Evolutionary conservation across 2,888 invertebrate species (phyloP).

Genomic region (Helobdella robusta): DNA sequence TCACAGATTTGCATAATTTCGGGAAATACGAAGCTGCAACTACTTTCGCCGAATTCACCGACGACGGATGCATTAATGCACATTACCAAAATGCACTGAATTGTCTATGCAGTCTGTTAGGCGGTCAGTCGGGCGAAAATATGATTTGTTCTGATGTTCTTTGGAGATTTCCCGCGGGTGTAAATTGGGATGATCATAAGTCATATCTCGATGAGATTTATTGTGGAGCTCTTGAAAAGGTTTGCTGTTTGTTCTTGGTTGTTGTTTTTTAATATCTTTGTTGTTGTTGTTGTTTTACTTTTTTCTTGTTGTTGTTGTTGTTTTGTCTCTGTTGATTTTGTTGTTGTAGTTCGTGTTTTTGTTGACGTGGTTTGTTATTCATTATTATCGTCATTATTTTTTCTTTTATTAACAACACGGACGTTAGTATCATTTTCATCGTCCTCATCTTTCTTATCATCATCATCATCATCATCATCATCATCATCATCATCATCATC

Average conservation of each 20-base stretch:
- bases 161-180: constrained; percentile 12
- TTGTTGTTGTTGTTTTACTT: neutral
- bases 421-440: neutral
- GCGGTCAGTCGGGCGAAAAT: neutral
- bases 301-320: neutral
- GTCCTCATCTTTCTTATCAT: neutral
- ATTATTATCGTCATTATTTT: neutral
- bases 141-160: neutral
- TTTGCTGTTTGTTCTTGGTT: neutral
- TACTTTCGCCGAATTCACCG: constrained; percentile 3
- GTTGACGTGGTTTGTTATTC: neutral
- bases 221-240: neutral
- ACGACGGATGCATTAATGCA: constrained; percentile 9
- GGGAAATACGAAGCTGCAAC: neutral
- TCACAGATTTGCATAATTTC: neutral
- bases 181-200: neutral
- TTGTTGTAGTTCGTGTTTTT: neutral
- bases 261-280: neutral
- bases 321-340: neutral
- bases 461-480: constrained; percentile 1
- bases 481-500: constrained; percentile 16
- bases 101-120: too few species aligned
- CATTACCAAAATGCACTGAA: neutral
- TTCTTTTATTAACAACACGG: neutral
- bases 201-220: neutral